Evolutionary conservation across 1,140 invertebrate genomes (phyloP), one percentile per base, ranked within the genome.

Genomic region (Chymomyza costata): DNA sequence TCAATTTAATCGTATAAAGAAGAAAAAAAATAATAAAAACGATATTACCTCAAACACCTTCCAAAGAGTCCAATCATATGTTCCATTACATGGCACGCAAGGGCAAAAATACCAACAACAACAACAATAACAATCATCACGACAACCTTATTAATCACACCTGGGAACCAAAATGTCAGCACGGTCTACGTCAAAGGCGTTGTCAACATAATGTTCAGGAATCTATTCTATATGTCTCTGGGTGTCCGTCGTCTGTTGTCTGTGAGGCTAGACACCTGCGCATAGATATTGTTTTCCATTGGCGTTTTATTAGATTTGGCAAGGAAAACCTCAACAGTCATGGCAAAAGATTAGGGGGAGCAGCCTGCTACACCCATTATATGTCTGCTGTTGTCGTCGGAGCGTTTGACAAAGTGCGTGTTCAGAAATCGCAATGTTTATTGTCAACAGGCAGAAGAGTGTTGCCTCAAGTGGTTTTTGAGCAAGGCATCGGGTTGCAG

Each of bases 101-200:
- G n/a, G n/a, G n/a, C n/a, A n/a, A n/a, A n/a, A n/a, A n/a, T n/a
- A n/a, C n/a, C n/a, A n/a, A n/a, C n/a, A n/a, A n/a, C n/a, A n/a
- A n/a, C n/a, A n/a, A n/a, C n/a, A n/a, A n/a, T n/a, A n/a, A n/a
- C n/a, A n/a, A n/a, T n/a, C n/a, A n/a, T n/a, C n/a, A n/a, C n/a
- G n/a, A n/a, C n/a, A n/a, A n/a, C n/a, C n/a, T n/a, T n/a, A 76
- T 76, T 76, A 76, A 76, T 76, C 70, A 70, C 70, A 76, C 71
- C 71, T 76, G 70, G 66, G 62, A 58, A 63, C 63, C 60, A 73
- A 73, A 73, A 67, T 71, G 71, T 76, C 70, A 63, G 8, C 44
- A 44, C 43, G 54, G 57, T 55, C 57, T 71, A 19, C 59, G 70
- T 76, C 71, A 76, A 70, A 71, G 70, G 56, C 78, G 71, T 50